Conservation (phyloP, 2,888 invertebrate genomes). For the Chirona hameri region DNA sequence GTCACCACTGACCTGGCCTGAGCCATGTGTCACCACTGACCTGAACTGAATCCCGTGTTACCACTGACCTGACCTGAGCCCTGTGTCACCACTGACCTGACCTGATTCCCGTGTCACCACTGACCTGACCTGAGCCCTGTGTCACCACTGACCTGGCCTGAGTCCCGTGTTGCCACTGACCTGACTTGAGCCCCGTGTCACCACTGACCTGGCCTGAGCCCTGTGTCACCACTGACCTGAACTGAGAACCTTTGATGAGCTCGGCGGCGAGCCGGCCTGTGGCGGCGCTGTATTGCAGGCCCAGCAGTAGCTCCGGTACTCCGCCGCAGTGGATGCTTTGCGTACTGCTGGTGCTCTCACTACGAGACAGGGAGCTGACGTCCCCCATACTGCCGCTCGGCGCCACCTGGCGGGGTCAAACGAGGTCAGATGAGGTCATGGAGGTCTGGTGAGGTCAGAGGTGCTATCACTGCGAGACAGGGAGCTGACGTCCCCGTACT, state of each 20-base stretch:
- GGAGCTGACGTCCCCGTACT: slow-evolving; percentile 52
- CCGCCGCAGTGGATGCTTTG: slow-evolving; percentile 76
- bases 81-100: too few relatives aligned
- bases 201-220: not conserved
- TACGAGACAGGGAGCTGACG: slow-evolving; percentile 71
- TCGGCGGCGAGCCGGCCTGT: slow-evolving; percentile 91
- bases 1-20: too few relatives aligned
- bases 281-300: slow-evolving; percentile 86
- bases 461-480: slow-evolving; percentile 88
- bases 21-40: too few relatives aligned
- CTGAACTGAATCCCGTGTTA: too few relatives aligned
- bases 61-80: too few relatives aligned
- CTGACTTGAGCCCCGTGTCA: too few relatives aligned
- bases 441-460: too few relatives aligned
- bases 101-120: too few relatives aligned
- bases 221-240: slow-evolving; percentile 50
- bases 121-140: too few relatives aligned
- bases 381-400: not conserved
- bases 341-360: slow-evolving; percentile 90
- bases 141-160: too few relatives aligned
- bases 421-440: not conserved
- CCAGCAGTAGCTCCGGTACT: slow-evolving; percentile 82
- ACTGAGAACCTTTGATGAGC: slow-evolving; percentile 73
- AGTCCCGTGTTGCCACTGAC: too few relatives aligned
- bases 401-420: not conserved